Base-by-base conservation (phyloP, 37 sponge, comb jelly and placozoan genomes). In the Geodia barretti region DNA sequence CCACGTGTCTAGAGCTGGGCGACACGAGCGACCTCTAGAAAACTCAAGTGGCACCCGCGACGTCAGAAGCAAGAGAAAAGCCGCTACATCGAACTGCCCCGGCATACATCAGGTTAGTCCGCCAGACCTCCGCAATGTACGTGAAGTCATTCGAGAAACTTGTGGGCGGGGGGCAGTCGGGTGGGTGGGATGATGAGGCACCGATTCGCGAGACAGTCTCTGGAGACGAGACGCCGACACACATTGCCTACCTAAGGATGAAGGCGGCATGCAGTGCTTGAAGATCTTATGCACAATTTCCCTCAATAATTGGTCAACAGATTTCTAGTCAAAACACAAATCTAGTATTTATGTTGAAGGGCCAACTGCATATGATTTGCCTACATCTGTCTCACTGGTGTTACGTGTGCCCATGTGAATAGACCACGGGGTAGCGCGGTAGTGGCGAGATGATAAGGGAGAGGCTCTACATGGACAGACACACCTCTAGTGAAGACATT, bases 351-450 rank as follows among this genome's bases (percentile, higher is more conserved):
- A n/a, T n/a, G n/a, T n/a, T n/a, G n/a, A n/a, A n/a, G n/a, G n/a
- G n/a, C n/a, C n/a, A n/a, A n/a, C n/a, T n/a, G n/a, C n/a, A n/a
- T n/a, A n/a, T n/a, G n/a, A n/a, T n/a, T n/a, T n/a, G n/a, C n/a
- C n/a, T n/a, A n/a, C n/a, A n/a, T n/a, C n/a, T n/a, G n/a, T n/a
- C n/a, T n/a, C n/a, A n/a, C n/a, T n/a, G n/a, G n/a, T 60, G 47
- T 29, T 37, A 25, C 42, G 31, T 38, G 4, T 3, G 4, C 43
- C 26, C 41, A 5, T 60, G 87, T 87, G 86, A 34, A 91, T 70
- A 60, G 92, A 91, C 63, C 92, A 91, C 79, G 92, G 92, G 21
- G 43, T 86, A 62, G 83, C 92, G n/a, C n/a, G n/a, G n/a, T 30
- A 69, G 72, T 4, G 58, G 83, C 25, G 92, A 91, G 60, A 40